Evolutionary conservation across 2,797 vertebrate genomes (phyloP).

Genomic region (Aulostomus chinensis): DNA sequence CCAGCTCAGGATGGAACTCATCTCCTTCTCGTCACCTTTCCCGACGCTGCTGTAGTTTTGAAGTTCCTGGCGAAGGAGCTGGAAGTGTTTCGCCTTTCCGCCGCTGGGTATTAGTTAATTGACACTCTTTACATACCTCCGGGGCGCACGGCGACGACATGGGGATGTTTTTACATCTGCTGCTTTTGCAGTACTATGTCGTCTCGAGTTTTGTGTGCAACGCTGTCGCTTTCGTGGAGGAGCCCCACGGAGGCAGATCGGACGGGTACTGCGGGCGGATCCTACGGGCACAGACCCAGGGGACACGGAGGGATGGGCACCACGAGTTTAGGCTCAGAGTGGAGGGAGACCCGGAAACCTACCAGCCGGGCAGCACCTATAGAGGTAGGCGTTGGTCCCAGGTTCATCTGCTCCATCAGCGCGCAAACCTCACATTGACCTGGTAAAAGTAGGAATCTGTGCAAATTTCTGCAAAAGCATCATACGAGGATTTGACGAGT

Average conservation of each 20-base stretch:
- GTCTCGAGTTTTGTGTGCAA: slow-evolving; percentile 77
- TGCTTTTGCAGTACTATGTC: slow-evolving; percentile 79
- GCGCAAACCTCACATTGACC: slow-evolving; percentile 38
- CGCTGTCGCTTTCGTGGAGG: slow-evolving; percentile 85
- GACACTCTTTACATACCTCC: background rate
- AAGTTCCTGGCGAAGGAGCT: slow-evolving; percentile 30
- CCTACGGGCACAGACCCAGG: slow-evolving; percentile 88
- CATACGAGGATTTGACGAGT: too few relatives aligned
- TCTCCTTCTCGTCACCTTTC: slow-evolving; percentile 22
- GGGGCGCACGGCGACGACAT: slow-evolving; percentile 54
- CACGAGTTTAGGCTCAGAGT: slow-evolving; percentile 93
- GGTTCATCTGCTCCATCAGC: slow-evolving; percentile 2
- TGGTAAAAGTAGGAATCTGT: too few relatives aligned
- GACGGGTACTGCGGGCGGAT: slow-evolving; percentile 94
- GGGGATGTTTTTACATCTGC: slow-evolving; percentile 73
- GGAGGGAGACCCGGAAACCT: slow-evolving; percentile 92
- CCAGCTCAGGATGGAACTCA: slow-evolving; percentile 45
- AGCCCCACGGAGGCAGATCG: slow-evolving; percentile 83
- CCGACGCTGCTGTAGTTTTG: slow-evolving; percentile 34
- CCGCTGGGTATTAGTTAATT: background rate
- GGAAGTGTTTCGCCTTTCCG: slow-evolving; percentile 1
- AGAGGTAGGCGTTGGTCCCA: slow-evolving; percentile 72
- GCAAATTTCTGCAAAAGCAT: background rate
- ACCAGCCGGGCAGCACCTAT: slow-evolving; percentile 91
- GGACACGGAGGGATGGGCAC: slow-evolving; percentile 88